Percentiles rank a stretch among this genome's conserved stretches.
Conservation (phyloP, 2,113 vertebrate species). For the Cryptotis parvus region DNA sequence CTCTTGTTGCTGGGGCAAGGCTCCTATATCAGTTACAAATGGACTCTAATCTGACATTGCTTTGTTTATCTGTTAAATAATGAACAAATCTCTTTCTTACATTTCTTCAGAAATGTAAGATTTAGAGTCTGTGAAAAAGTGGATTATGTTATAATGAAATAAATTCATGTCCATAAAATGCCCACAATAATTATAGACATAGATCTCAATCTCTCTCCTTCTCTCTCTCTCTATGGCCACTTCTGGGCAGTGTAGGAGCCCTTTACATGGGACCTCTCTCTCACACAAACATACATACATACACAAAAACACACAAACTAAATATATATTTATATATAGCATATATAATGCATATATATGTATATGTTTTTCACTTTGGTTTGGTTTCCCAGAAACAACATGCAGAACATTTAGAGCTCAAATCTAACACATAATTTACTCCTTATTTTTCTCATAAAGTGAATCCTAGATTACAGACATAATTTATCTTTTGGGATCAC, state of each 20-base stretch:
- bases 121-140: neutral
- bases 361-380: neutral
- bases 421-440: neutral
- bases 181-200: too few species aligned
- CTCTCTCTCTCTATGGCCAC: too few species aligned
- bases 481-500: too few species aligned
- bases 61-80: neutral
- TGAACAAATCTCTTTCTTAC: neutral
- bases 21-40: neutral
- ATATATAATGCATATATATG: neutral
- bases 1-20: neutral
- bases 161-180: neutral
- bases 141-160: neutral
- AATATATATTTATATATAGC: neutral
- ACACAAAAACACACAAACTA: too few species aligned
- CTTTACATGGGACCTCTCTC: too few species aligned
- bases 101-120: too few species aligned
- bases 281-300: too few species aligned
- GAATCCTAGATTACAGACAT: neutral
- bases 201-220: too few species aligned
- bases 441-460: slow-evolving; percentile 23
- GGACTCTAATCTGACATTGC: neutral
- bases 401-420: neutral
- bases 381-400: slow-evolving; percentile 49
- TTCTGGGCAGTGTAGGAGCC: too few species aligned